Conservation (phyloP, 2,797 vertebrate genomes). For the Brachyrhaphis roseni region DNA sequence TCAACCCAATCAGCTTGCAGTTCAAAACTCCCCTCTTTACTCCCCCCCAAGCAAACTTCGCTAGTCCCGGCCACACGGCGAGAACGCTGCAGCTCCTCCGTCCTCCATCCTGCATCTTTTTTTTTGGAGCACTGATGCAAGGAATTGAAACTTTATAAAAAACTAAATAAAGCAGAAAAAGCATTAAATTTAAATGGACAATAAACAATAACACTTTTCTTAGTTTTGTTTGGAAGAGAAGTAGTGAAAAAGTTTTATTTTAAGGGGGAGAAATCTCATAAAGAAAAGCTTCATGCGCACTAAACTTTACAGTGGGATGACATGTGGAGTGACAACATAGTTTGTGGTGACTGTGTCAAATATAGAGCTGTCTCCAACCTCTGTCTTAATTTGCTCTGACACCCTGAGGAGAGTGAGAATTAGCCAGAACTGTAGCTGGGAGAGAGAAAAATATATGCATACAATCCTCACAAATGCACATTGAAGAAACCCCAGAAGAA, state of each 20-base stretch:
- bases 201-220: background rate
- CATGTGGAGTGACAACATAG: constrained; percentile 75
- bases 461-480: constrained; percentile 4
- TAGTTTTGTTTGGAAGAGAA: background rate
- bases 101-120: constrained; percentile 28
- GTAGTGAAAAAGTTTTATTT: background rate
- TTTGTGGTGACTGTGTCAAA: constrained; percentile 67
- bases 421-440: constrained; percentile 50
- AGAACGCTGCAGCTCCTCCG: constrained; percentile 67
- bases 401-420: constrained; percentile 68
- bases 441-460: constrained; percentile 30
- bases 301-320: constrained; percentile 67
- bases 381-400: constrained; percentile 75
- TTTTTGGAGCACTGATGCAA: constrained; percentile 39
- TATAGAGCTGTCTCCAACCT: constrained; percentile 63
- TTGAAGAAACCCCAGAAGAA: background rate
- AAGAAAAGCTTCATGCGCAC: constrained; percentile 26
- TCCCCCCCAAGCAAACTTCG: constrained; percentile 50
- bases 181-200: background rate
- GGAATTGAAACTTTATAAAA: constrained; percentile 39
- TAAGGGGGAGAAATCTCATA: constrained; percentile 19
- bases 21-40: constrained; percentile 78
- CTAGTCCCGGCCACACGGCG: constrained; percentile 71
- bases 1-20: constrained; percentile 93
- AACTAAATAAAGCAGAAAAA: constrained; percentile 3